Evolutionary conservation across 2,888 invertebrate genomes (phyloP).

Genomic region (Tillus elongatus): DNA sequence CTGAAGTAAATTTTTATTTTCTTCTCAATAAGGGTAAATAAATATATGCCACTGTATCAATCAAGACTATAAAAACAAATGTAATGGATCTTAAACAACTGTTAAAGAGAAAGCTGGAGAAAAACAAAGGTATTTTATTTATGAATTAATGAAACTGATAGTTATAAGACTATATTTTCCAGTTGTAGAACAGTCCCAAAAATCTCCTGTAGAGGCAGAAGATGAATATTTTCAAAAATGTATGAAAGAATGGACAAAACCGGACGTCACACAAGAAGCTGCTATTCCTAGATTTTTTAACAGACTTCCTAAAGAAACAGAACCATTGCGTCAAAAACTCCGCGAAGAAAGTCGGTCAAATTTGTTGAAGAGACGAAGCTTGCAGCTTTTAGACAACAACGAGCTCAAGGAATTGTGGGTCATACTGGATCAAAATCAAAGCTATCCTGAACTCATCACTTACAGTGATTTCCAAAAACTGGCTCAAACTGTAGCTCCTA

Average conservation of each 20-base stretch:
- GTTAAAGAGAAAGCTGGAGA: too few relatives aligned
- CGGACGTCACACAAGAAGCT: constrained; percentile 26
- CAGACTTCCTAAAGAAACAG: constrained; percentile 67
- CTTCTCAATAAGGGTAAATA: too few relatives aligned
- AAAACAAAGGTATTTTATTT: too few relatives aligned
- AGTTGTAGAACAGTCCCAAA: too few relatives aligned
- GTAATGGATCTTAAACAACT: too few relatives aligned
- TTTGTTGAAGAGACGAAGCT: constrained; percentile 76
- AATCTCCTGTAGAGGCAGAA: constrained; percentile 25
- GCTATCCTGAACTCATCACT: constrained; percentile 65
- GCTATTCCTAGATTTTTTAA: constrained; percentile 68
- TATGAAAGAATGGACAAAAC: constrained; percentile 25
- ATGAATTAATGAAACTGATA: too few relatives aligned
- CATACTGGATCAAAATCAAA: constrained; percentile 72
- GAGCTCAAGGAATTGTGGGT: constrained; percentile 79
- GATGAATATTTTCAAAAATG: constrained; percentile 30
- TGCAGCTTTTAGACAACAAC: constrained; percentile 75
- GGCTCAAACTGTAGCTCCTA: constrained; percentile 56
- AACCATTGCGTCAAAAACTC: constrained; percentile 68
- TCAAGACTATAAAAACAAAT: too few relatives aligned
- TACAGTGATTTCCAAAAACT: constrained; percentile 78
- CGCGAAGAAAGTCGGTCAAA: constrained; percentile 83
- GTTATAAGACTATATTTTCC: too few relatives aligned
- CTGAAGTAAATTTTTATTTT: too few relatives aligned
- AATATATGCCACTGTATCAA: too few relatives aligned